Conservation (phyloP, 2,888 invertebrate genomes). For the Lymantria monacha region DNA sequence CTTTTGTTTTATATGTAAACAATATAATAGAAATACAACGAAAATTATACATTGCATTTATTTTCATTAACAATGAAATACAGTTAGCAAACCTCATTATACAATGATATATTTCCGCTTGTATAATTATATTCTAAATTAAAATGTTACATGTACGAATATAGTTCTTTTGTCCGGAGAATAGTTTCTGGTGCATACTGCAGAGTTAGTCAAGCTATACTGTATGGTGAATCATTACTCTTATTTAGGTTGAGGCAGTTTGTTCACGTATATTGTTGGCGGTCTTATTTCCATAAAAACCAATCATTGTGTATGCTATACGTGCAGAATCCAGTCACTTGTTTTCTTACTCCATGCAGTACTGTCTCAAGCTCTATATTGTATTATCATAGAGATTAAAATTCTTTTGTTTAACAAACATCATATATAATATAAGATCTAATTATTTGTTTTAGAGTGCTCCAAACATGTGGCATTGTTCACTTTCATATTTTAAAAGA, state of each 20-base stretch:
- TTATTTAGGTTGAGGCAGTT: slow-evolving; percentile 49
- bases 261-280: slow-evolving; percentile 46
- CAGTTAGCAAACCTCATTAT: slow-evolving; percentile 23
- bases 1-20: no score
- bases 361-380: no score
- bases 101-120: slow-evolving; percentile 10
- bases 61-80: not conserved
- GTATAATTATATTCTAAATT: slow-evolving; percentile 9
- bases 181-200: slow-evolving; percentile 15
- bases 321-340: slow-evolving; percentile 19
- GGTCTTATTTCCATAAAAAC: slow-evolving; percentile 44
- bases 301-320: slow-evolving; percentile 38
- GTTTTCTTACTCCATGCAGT: not conserved
- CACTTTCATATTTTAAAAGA: no score
- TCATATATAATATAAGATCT: no score
- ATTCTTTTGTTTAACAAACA: no score
- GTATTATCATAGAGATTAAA: no score
- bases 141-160: slow-evolving; percentile 21
- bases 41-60: not conserved
- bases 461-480: no score
- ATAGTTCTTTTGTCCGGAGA: slow-evolving; percentile 22
- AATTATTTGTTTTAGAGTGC: no score
- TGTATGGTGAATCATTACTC: slow-evolving; percentile 47
- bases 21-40: no score
- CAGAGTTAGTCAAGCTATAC: slow-evolving; percentile 17